A percentile compares a stretch with the other conserved stretches of the same genome.
Conservation (phyloP, 2,797 vertebrate genomes). For the Leuciscus waleckii region DNA sequence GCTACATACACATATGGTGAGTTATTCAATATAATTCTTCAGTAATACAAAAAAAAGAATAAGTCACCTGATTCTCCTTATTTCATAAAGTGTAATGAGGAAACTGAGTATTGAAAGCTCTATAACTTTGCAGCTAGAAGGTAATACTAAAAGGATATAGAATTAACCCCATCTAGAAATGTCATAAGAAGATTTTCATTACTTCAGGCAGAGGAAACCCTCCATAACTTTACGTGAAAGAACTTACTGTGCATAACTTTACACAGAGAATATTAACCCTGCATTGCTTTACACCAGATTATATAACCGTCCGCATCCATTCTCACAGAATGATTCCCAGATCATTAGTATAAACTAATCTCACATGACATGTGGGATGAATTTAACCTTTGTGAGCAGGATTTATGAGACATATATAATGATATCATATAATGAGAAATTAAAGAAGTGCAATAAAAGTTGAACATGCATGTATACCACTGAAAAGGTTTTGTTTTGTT, state of each 20-base stretch:
- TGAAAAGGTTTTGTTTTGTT: background rate
- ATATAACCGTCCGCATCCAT: background rate
- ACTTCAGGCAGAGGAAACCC: conserved; percentile 4
- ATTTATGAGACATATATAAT: background rate
- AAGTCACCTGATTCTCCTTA: background rate
- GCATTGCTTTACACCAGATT: conserved; percentile 1
- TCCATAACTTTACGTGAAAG: background rate
- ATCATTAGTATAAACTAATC: background rate
- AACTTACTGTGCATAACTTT: conserved; percentile 11
- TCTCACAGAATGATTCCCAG: background rate
- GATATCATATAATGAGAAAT: background rate
- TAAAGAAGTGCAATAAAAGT: background rate
- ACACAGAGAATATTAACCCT: conserved; percentile 11
- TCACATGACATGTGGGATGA: background rate
- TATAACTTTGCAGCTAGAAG: background rate
- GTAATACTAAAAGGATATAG: background rate
- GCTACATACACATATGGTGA: conserved; percentile 54
- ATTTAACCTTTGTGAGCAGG: background rate
- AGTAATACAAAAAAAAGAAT: conserved; percentile 59
- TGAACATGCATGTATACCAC: background rate
- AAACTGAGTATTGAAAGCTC: background rate
- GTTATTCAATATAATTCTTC: conserved; percentile 69
- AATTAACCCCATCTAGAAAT: conserved; percentile 8
- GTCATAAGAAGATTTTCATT: background rate
- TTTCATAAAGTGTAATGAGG: background rate